Conservation (phyloP, 2,113 vertebrate genomes). For the Promerops cafer region DNA sequence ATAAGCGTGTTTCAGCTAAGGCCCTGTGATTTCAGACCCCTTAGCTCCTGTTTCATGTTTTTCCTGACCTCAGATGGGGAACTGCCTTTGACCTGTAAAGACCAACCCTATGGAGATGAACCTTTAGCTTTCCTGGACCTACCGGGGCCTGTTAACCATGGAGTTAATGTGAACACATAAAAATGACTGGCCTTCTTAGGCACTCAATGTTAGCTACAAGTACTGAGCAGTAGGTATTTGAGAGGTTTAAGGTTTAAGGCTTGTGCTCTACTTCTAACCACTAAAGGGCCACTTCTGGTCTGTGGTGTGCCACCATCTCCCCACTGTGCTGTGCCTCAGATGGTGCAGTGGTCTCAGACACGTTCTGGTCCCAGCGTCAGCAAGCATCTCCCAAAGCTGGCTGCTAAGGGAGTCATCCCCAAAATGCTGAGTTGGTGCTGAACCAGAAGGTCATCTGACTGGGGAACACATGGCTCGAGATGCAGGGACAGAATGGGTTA, state of each 20-base stretch:
- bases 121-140: not conserved
- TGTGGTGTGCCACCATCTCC: not conserved
- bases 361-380: not conserved
- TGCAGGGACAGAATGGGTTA: not conserved
- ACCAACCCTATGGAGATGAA: not conserved
- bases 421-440: slow-evolving; percentile 21
- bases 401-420: slow-evolving; percentile 42
- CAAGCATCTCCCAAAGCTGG: slow-evolving; percentile 43
- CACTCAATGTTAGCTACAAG: slow-evolving; percentile 35
- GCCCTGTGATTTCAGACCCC: not conserved
- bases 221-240: slow-evolving; percentile 22
- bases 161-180: not conserved
- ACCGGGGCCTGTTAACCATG: not conserved
- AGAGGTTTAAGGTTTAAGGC: slow-evolving; percentile 41
- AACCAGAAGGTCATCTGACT: not conserved
- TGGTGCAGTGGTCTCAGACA: not conserved
- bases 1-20: not conserved
- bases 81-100: not conserved
- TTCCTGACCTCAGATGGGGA: not conserved
- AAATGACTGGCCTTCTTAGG: not conserved
- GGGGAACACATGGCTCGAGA: not conserved
- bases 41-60: not conserved
- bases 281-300: not conserved
- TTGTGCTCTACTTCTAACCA: slow-evolving; percentile 70
- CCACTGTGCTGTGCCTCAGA: not conserved